A percentile compares a stretch with the other conserved stretches of the same genome.
These are phyloP conservation scores for Heliconius charithonia DNA, from an alignment of 2,888 invertebrate genomes.

Conservation along the genomic window DNA sequence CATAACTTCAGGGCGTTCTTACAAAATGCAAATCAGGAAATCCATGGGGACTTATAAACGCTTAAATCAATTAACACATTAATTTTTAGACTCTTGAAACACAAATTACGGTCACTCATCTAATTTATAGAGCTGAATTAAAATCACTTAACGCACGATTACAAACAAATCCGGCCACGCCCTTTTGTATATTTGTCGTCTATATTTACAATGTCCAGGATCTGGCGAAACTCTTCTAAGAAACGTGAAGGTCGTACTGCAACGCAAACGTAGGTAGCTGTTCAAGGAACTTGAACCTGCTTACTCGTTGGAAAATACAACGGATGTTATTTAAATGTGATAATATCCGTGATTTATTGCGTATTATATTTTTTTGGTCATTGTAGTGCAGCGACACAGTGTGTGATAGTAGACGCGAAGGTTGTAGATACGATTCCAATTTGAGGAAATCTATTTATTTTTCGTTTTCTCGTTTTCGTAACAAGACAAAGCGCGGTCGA, in stretches of 20 bases:
- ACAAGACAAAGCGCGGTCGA: no score
- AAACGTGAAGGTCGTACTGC: slow-evolving; percentile 37
- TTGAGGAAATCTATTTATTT: no score
- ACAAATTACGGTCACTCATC: not conserved
- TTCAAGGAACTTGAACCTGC: slow-evolving; percentile 28
- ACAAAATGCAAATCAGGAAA: no score
- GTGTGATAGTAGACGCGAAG: no score
- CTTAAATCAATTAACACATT: no score
- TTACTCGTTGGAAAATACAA: slow-evolving; percentile 28
- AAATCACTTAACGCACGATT: not conserved
- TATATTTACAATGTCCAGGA: slow-evolving; percentile 23
- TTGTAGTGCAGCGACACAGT: not conserved
- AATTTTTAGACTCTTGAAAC: not conserved
- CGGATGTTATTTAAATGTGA: slow-evolving; percentile 26
- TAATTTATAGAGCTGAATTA: not conserved
- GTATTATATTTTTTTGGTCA: not conserved
- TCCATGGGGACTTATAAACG: no score
- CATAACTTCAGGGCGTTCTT: no score
- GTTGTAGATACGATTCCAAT: no score
- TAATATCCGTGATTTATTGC: slow-evolving; percentile 9
- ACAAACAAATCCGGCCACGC: not conserved
- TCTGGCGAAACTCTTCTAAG: slow-evolving; percentile 42
- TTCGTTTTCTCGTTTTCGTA: no score
- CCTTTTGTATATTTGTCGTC: slow-evolving; percentile 10
- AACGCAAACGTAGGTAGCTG: slow-evolving; percentile 18